A percentile compares a stretch with the other conserved stretches of the same genome.
phyloP scores from a whole-genome alignment of 2,797 vertebrate species.

The Hydrophis major region DNA sequence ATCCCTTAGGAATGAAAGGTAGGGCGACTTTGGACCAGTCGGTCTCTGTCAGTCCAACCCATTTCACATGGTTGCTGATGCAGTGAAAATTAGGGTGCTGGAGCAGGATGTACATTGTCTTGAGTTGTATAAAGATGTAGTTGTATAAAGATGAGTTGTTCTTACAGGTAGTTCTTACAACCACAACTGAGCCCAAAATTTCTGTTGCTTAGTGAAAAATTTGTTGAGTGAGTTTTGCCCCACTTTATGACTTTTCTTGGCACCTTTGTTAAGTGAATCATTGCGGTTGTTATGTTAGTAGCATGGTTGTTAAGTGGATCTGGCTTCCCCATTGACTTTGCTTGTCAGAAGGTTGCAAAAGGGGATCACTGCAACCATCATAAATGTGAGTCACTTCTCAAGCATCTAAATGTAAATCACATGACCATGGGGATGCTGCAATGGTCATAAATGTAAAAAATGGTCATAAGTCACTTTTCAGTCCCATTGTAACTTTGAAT shows the following conservation, averaged over 20 bases:
- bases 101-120: background rate
- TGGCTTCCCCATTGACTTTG: background rate
- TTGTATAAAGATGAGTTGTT: no score
- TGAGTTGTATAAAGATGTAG: background rate
- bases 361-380: background rate
- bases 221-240: background rate
- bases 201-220: background rate
- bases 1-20: background rate
- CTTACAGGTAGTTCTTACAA: background rate
- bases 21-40: background rate
- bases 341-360: background rate
- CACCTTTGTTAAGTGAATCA: background rate
- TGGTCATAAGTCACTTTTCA: background rate
- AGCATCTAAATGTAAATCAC: background rate
- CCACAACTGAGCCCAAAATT: background rate
- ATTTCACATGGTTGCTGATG: background rate
- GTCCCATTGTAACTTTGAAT: background rate
- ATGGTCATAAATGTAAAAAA: background rate
- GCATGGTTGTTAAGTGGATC: background rate
- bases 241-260: background rate
- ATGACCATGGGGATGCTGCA: background rate
- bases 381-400: background rate
- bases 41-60: background rate
- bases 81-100: background rate
- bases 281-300: background rate